Percentiles rank a stretch among this genome's conserved stretches.
These are phyloP conservation scores for Melieria picta DNA, from an alignment of 2,888 invertebrate species.

Conservation along the genomic window DNA sequence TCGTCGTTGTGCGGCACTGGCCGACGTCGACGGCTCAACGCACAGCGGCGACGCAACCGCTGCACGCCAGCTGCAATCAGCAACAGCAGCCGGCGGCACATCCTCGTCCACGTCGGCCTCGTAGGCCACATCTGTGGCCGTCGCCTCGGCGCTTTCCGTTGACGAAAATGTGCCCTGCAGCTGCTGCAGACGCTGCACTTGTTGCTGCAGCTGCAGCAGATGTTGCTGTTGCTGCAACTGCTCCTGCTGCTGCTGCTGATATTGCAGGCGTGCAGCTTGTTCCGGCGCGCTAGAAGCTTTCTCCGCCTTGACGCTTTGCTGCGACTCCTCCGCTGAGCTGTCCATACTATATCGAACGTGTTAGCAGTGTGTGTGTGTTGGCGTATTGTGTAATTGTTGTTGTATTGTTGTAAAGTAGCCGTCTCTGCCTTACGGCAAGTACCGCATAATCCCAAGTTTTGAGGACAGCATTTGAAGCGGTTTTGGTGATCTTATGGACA, in stretches of 20 bases:
- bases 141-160: constrained; percentile 42
- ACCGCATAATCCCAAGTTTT: constrained; percentile 20
- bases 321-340: background rate
- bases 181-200: constrained; percentile 27
- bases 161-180: constrained; percentile 24
- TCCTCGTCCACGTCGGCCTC: constrained; percentile 61
- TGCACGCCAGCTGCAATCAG: constrained; percentile 14
- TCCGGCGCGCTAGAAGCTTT: constrained; percentile 8
- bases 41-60: constrained; percentile 30
- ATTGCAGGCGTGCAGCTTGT: background rate
- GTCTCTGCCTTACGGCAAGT: constrained; percentile 40
- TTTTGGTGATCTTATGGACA: too few relatives aligned
- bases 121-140: constrained; percentile 52
- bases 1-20: constrained; percentile 23
- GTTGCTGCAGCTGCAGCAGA: constrained; percentile 31
- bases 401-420: background rate
- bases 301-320: constrained; percentile 1
- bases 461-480: background rate
- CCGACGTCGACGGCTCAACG: background rate
- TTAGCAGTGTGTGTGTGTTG: background rate
- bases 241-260: constrained; percentile 18
- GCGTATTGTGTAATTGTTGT: background rate
- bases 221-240: constrained; percentile 26
- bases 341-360: background rate
- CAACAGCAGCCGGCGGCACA: constrained; percentile 35